Base-by-base conservation (phyloP, 2,797 vertebrate genomes). In the Psittacula derbiana region DNA sequence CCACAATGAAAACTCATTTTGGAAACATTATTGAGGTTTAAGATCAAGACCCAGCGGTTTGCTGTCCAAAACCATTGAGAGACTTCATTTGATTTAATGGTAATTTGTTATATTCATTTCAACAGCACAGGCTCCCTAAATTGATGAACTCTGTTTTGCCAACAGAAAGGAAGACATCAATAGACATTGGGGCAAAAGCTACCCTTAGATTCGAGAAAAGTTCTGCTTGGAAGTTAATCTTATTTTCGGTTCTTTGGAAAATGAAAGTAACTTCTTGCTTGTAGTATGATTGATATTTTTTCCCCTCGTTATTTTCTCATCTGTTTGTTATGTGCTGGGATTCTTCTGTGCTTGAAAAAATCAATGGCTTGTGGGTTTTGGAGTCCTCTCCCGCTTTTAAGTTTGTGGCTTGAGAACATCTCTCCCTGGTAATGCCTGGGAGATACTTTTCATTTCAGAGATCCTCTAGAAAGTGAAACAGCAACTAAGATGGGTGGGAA, bases 151-250 rank as follows among this genome's bases (percentile, higher is more conserved):
- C 86, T 94, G 55, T 83, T 95, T 94, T 95, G 74, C 69, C 79
- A 88, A 78, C 84, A 82, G 78, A 93, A 80, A 76, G 46, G 69
- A 92, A 73, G 90, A 65, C 0, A 4, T 92, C 85, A 50, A 79
- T 74, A 94, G 78, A 44, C 74, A 55, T 66, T 88, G 64, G 71
- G 85, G 92, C 89, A 91, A 90, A 90, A 92, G 62, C 73, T 94
- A 53, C 74, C 72, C 74, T 94, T 55, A 85, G 70, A 83, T 53
- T 87, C 49, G 90, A 94, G 65, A 49, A 43, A 92, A 87, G 53
- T 93, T 89, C 73, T 72, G 31, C 75, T 90, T 91, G 43, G 70
- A 83, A 83, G 69, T 92, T 95, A 86, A 95, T 92, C 70, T 95
- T 89, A 36, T 79, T 81, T 94, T 89, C 90, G 86, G 40, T 19